Conservation (phyloP, 1,140 invertebrate genomes). For the Drosophila parvula region DNA sequence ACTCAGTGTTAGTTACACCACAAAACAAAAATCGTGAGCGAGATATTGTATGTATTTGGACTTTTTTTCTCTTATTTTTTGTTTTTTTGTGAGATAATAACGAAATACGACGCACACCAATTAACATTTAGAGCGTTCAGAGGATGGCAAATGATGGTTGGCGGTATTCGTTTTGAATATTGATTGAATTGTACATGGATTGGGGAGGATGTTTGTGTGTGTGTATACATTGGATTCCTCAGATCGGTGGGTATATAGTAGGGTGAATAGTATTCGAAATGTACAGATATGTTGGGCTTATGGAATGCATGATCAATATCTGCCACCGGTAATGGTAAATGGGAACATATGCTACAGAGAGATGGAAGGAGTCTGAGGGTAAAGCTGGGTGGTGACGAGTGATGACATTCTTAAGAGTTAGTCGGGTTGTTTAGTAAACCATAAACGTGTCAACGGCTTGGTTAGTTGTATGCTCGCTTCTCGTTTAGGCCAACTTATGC, state of each 20-base stretch:
- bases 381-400: conserved; percentile 32
- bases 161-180: conserved; percentile 36
- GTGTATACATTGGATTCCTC: conserved; percentile 7
- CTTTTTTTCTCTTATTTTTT: neutral
- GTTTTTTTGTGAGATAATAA: conserved; percentile 53
- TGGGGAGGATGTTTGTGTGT: conserved; percentile 25
- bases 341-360: conserved; percentile 49
- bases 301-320: conserved; percentile 24
- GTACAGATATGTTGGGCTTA: conserved; percentile 34
- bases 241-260: conserved; percentile 9
- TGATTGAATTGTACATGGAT: conserved; percentile 63
- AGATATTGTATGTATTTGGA: conserved; percentile 21
- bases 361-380: neutral
- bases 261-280: conserved; percentile 34
- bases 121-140: conserved; percentile 77
- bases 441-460: conserved; percentile 58
- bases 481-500: conserved; percentile 63
- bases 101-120: conserved; percentile 79
- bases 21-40: conserved; percentile 45
- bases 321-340: conserved; percentile 20
- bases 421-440: conserved; percentile 48
- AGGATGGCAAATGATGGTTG: conserved; percentile 53
- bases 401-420: conserved; percentile 68
- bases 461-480: conserved; percentile 41
- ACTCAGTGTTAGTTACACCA: conserved; percentile 50